Percentiles rank a stretch among this genome's conserved stretches.
phyloP scores from a whole-genome alignment of 2,888 invertebrate genomes.

The Drosophila affinis region DNA sequence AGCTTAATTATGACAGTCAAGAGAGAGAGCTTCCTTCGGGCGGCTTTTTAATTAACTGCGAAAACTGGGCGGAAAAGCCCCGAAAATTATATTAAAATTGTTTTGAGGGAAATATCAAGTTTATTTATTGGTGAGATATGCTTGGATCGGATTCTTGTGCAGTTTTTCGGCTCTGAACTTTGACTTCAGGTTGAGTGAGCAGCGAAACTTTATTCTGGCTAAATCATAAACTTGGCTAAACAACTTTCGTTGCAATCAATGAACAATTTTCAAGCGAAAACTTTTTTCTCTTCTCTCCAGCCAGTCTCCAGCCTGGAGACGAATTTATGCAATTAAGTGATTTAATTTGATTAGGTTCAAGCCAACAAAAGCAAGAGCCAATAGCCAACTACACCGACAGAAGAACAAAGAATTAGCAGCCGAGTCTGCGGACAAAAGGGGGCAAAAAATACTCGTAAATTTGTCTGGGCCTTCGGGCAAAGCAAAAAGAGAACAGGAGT shows the following conservation, averaged over 20 bases:
- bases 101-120: constrained; percentile 2
- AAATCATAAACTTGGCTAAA: constrained; percentile 17
- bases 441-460: constrained; percentile 20
- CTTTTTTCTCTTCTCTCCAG: constrained; percentile 13
- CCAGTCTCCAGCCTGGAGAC: constrained; percentile 13
- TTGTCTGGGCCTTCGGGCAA: constrained; percentile 1
- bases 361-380: constrained; percentile 8
- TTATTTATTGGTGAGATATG: constrained; percentile 31
- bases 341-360: constrained; percentile 58
- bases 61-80: neutral
- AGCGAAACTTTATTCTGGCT: constrained; percentile 8
- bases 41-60: constrained; percentile 39
- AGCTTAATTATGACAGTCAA: constrained; percentile 39
- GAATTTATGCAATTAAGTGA: constrained; percentile 42
- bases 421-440: constrained; percentile 2
- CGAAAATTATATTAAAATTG: constrained; percentile 23
- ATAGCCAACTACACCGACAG: neutral
- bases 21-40: constrained; percentile 20
- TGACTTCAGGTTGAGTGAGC: constrained; percentile 30
- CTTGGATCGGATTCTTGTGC: neutral
- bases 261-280: constrained; percentile 15
- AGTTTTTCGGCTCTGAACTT: constrained; percentile 9
- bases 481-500: constrained; percentile 12
- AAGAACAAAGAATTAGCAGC: constrained; percentile 6
- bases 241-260: constrained; percentile 14